A percentile compares a stretch with the other conserved stretches of the same genome.
Conservation (phyloP, 2,888 invertebrate species). For the Rhamphomyia laevipes region DNA sequence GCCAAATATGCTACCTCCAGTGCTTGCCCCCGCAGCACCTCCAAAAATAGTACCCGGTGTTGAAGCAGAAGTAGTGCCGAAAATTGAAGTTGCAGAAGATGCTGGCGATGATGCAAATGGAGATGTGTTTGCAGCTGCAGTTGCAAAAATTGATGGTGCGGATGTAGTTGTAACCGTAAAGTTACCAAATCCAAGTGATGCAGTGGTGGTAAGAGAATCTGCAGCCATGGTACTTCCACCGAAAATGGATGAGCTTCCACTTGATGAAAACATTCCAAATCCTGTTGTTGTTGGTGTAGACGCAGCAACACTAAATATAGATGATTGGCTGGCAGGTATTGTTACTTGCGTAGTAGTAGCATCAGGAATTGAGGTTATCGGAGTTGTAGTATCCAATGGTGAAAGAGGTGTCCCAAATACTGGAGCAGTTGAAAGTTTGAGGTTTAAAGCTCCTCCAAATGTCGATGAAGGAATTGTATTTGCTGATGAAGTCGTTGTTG, state of each 20-base stretch:
- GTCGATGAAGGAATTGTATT: too few relatives aligned
- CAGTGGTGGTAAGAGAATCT: slow-evolving; percentile 5
- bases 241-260: slow-evolving; percentile 6
- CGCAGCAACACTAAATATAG: not conserved
- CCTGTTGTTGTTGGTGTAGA: slow-evolving; percentile 6
- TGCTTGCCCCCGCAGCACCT: slow-evolving; percentile 9
- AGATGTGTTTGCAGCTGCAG: not conserved
- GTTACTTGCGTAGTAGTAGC: not conserved
- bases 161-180: not conserved
- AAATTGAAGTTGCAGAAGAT: not conserved
- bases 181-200: slow-evolving; percentile 1
- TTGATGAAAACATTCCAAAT: not conserved
- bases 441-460: too few relatives aligned
- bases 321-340: not conserved
- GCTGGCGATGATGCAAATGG: slow-evolving; percentile 5
- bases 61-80: not conserved
- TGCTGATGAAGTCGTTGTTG: too few relatives aligned
- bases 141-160: slow-evolving; percentile 13
- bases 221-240: slow-evolving; percentile 6
- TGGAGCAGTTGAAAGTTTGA: too few relatives aligned
- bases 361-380: too few relatives aligned
- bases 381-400: too few relatives aligned
- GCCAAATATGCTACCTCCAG: slow-evolving; percentile 21
- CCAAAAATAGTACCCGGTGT: slow-evolving; percentile 21
- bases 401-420: too few relatives aligned